phyloP scores from a whole-genome alignment of 2,888 invertebrate genomes.

The Falcaria lacertinaria region DNA sequence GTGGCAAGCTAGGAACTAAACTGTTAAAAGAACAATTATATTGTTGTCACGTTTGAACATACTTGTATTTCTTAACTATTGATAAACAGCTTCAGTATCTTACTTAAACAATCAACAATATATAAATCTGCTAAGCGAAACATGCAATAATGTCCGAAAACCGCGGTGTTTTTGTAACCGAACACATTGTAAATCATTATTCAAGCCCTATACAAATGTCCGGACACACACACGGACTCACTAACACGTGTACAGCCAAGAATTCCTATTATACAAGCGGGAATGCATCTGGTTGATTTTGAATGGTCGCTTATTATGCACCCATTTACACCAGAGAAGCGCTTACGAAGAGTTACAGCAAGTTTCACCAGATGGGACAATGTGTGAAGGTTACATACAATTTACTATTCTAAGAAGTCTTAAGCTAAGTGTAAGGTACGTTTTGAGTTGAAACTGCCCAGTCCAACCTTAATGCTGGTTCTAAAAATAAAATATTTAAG shows the following conservation, averaged over 20 bases:
- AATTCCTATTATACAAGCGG: constrained; percentile 68
- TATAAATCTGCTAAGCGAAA: background rate
- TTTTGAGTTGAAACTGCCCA: too few species aligned
- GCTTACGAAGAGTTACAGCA: constrained; percentile 12
- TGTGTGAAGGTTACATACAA: background rate
- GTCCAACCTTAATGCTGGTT: too few species aligned
- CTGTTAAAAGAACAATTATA: too few species aligned
- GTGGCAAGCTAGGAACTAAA: too few species aligned
- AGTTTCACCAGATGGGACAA: constrained; percentile 16
- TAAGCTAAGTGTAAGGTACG: too few species aligned
- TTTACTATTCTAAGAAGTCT: background rate
- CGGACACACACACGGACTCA: constrained; percentile 46
- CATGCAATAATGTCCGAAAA: constrained; percentile 11
- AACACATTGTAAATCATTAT: constrained; percentile 73
- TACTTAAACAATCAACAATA: background rate
- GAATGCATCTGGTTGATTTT: constrained; percentile 74
- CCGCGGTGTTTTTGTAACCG: constrained; percentile 22
- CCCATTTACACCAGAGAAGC: constrained; percentile 72
- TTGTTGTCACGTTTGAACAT: too few species aligned
- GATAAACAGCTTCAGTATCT: too few species aligned
- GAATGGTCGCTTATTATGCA: constrained; percentile 78
- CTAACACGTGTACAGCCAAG: constrained; percentile 69
- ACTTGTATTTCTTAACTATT: too few species aligned
- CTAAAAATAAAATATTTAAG: too few species aligned
- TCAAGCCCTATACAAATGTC: constrained; percentile 73